Evolutionary conservation across 2,888 invertebrate genomes (phyloP).

Genomic region (Panopea generosa): DNA sequence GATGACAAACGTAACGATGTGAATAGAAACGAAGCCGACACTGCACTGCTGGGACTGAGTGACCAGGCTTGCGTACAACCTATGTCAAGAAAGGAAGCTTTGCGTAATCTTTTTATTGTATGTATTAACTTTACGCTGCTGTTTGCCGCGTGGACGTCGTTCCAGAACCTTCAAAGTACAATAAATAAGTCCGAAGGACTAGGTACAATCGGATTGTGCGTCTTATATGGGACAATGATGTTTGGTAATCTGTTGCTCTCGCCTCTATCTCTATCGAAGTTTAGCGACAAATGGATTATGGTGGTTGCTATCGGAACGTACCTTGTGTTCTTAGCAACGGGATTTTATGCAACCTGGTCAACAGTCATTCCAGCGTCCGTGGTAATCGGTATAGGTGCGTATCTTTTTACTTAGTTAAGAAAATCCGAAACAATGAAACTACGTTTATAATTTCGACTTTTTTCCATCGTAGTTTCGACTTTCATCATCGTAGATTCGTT

Average conservation of each 20-base stretch:
- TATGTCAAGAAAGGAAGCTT: no score
- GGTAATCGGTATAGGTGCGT: no score
- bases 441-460: no score
- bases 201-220: constrained; percentile 77
- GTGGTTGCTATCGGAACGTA: constrained; percentile 74
- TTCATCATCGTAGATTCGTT: no score
- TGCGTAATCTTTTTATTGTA: no score
- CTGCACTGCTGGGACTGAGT: no score
- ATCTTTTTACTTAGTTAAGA: no score
- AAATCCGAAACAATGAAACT: no score
- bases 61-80: no score
- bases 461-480: no score
- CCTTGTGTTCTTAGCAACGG: constrained; percentile 76
- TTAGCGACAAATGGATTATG: constrained; percentile 77
- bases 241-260: constrained; percentile 77
- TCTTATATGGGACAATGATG: constrained; percentile 78
- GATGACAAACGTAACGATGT: no score
- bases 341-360: constrained; percentile 77
- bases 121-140: constrained; percentile 78
- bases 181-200: constrained; percentile 76
- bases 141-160: constrained; percentile 78
- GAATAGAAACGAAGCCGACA: no score
- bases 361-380: constrained; percentile 79
- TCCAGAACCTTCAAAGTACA: constrained; percentile 81
- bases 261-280: constrained; percentile 73